These are phyloP conservation scores for Uloborus diversus DNA, from an alignment of 1,140 invertebrate genomes.

Conservation along the genomic window DNA sequence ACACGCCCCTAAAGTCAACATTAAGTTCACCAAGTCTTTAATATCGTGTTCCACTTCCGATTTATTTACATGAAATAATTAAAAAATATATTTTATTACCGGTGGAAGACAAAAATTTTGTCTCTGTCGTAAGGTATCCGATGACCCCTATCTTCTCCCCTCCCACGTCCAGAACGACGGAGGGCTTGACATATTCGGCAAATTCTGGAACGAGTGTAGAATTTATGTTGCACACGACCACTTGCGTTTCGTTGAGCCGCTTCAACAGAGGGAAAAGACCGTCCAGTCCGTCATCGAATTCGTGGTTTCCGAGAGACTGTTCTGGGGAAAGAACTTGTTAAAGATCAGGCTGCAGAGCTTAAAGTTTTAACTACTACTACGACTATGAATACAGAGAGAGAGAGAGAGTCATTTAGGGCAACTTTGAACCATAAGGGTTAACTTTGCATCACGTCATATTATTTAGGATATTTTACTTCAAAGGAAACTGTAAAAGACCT, in stretches of 20 bases:
- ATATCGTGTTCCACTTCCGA: too few relatives aligned
- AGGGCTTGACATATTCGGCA: constrained; percentile 70
- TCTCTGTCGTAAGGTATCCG: constrained; percentile 88
- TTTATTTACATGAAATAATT: background rate
- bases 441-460: too few relatives aligned
- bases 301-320: constrained; percentile 80
- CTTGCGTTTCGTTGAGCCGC: constrained; percentile 72
- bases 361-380: too few relatives aligned
- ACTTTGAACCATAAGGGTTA: too few relatives aligned
- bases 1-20: too few relatives aligned
- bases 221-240: constrained; percentile 82
- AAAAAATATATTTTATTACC: constrained; percentile 54
- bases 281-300: constrained; percentile 84
- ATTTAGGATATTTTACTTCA: too few relatives aligned
- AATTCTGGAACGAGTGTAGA: constrained; percentile 74
- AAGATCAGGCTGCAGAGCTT: background rate
- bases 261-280: constrained; percentile 81
- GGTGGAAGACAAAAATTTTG: constrained; percentile 66
- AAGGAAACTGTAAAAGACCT: too few relatives aligned
- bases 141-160: constrained; percentile 81
- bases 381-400: too few relatives aligned
- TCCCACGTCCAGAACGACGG: constrained; percentile 72
- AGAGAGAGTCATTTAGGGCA: background rate
- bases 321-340: background rate
- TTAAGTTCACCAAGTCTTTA: too few relatives aligned